Base-by-base conservation (phyloP, 2,888 invertebrate species). In the Parasteatoda lunata region DNA sequence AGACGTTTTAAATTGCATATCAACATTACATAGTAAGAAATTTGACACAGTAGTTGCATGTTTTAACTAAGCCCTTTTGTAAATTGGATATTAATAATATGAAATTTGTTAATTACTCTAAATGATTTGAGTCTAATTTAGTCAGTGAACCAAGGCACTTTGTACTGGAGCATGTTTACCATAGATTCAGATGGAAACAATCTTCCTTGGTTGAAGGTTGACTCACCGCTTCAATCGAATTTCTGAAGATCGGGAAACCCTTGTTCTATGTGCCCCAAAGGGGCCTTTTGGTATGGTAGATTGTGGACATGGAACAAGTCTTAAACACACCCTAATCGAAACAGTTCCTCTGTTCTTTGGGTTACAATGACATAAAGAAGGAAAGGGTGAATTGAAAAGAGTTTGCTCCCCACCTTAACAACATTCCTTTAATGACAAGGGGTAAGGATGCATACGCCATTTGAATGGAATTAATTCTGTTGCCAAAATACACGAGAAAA, bases 301-400 rank as follows among this genome's bases (percentile, higher is more conserved):
- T 9, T 7, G 59, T 4, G 59, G n/a, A 59, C 59, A 59, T n/a
- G 59, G n/a, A 59, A 59, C 11, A 59, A n/a, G 9, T 59, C 59
- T 59, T 59, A 59, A 59, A 59, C n/a, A 59, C 59, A 59, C 59
- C 59, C 59, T 59, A 59, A 59, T 59, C 59, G 59, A 59, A 59
- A n/a, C n/a, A 13, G n/a, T n/a, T 59, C 59, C 59, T 9, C 59
- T 4, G 4, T 13, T 59, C 59, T 59, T 59, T n/a, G 30, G 30
- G 30, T 30, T 30, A 7, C 59, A 0, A 59, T 9, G 59, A 59
- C 59, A 59, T 59, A 59, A 59, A 59, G 59, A 59, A 59, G n/a
- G 59, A 59, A 59, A 59, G 59, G 59, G 59, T 59, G n/a, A 59
- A 59, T 59, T 59, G 59, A 59, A 59, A 30, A 59, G 59, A 59